Evolutionary conservation across 1,140 invertebrate species (phyloP).

Genomic region (Trichonephila clavata): DNA sequence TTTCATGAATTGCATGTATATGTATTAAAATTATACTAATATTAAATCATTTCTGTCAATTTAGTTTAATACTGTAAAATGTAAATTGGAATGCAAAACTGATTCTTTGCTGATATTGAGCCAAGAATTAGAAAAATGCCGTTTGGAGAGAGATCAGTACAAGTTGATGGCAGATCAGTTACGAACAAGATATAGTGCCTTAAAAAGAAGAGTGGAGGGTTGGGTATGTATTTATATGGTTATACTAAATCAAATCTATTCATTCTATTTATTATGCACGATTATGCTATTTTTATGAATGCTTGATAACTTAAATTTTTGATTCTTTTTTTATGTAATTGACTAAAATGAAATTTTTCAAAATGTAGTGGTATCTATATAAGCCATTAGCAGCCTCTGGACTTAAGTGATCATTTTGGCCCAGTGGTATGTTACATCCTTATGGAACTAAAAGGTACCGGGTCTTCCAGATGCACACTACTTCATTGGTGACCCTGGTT

Average conservation of each 20-base stretch:
- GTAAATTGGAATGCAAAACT: slow-evolving; percentile 90
- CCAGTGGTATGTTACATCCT: too few relatives aligned
- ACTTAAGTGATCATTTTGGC: too few relatives aligned
- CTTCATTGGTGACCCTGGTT: too few relatives aligned
- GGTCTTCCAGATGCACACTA: too few relatives aligned
- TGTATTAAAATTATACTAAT: too few relatives aligned
- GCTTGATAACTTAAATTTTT: neutral
- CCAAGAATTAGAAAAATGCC: slow-evolving; percentile 89
- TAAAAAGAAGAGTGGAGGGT: slow-evolving; percentile 81
- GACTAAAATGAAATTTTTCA: too few relatives aligned
- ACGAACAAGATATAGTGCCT: slow-evolving; percentile 84
- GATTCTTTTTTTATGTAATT: too few relatives aligned
- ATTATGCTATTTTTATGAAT: neutral
- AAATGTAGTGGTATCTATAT: too few relatives aligned
- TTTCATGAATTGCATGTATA: too few relatives aligned
- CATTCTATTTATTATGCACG: neutral
- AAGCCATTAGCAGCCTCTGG: too few relatives aligned
- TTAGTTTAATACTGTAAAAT: slow-evolving; percentile 79
- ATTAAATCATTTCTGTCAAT: neutral
- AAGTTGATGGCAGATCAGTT: slow-evolving; percentile 91
- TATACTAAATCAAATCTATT: neutral
- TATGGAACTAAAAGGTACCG: too few relatives aligned
- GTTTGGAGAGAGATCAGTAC: slow-evolving; percentile 89
- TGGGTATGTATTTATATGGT: slow-evolving; percentile 59
- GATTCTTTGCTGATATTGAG: slow-evolving; percentile 89